Evolutionary conservation across 2,113 vertebrate species (phyloP).

Genomic region (Coptodon rendalli): DNA sequence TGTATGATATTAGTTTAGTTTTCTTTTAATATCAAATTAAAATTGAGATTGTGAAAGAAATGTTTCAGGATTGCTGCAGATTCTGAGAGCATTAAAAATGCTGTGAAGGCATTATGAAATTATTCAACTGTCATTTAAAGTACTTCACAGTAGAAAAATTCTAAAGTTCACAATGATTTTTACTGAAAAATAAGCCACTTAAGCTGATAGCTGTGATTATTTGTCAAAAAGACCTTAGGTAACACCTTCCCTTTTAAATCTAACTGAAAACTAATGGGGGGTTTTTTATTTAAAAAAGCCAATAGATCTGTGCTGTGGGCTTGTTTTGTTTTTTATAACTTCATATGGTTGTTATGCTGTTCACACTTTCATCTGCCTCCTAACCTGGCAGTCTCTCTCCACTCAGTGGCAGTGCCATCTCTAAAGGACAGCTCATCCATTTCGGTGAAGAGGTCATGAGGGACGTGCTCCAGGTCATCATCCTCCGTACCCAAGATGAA

Average conservation of each 20-base stretch:
- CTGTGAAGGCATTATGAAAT: background rate
- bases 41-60: background rate
- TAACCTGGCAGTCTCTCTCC: constrained; percentile 93
- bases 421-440: constrained; percentile 90
- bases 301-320: background rate
- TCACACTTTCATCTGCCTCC: background rate
- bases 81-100: background rate
- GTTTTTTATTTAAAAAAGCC: background rate
- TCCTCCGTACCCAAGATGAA: constrained; percentile 93
- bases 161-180: background rate
- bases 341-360: background rate
- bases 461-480: constrained; percentile 89
- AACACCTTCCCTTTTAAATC: background rate
- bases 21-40: background rate
- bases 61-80: background rate
- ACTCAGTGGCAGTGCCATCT: constrained; percentile 85
- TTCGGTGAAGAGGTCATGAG: constrained; percentile 94
- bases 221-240: background rate
- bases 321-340: background rate
- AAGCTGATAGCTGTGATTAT: background rate
- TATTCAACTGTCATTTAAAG: background rate
- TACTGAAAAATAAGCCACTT: background rate
- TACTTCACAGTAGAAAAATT: background rate
- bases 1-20: background rate
- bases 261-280: background rate